A percentile compares a stretch with the other conserved stretches of the same genome.
phyloP scores from a whole-genome alignment of 2,888 invertebrate species.

The Ommatoiulus sabulosus region DNA sequence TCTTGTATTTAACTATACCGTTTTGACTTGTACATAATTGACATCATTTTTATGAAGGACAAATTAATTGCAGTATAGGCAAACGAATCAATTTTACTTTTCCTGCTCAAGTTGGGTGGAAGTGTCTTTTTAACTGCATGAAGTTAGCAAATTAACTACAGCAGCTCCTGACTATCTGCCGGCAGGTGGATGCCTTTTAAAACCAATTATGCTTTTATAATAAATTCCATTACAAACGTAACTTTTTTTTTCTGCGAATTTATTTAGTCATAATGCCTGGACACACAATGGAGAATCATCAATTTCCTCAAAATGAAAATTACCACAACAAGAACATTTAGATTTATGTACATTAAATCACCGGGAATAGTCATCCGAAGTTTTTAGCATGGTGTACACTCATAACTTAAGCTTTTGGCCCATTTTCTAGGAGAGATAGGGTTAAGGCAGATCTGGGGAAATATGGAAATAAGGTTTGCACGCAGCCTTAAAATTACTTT shows the following conservation, averaged over 20 bases:
- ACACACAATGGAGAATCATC: background rate
- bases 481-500: no score
- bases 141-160: background rate
- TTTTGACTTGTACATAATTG: background rate
- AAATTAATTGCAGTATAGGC: background rate
- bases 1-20: background rate
- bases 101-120: background rate
- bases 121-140: background rate
- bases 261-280: background rate
- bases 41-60: conserved; percentile 34
- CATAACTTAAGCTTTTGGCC: background rate
- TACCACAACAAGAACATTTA: conserved; percentile 32
- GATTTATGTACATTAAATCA: conserved; percentile 51
- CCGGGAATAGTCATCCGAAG: conserved; percentile 49
- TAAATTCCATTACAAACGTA: background rate
- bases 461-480: no score
- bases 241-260: background rate
- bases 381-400: background rate
- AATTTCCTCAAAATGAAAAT: background rate
- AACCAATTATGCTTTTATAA: background rate
- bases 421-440: background rate
- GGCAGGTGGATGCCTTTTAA: background rate
- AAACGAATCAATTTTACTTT: background rate
- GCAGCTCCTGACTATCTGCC: background rate
- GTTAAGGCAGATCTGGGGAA: background rate